phyloP scores from a whole-genome alignment of 2,113 vertebrate species.

The Pongo pygmaeus region DNA sequence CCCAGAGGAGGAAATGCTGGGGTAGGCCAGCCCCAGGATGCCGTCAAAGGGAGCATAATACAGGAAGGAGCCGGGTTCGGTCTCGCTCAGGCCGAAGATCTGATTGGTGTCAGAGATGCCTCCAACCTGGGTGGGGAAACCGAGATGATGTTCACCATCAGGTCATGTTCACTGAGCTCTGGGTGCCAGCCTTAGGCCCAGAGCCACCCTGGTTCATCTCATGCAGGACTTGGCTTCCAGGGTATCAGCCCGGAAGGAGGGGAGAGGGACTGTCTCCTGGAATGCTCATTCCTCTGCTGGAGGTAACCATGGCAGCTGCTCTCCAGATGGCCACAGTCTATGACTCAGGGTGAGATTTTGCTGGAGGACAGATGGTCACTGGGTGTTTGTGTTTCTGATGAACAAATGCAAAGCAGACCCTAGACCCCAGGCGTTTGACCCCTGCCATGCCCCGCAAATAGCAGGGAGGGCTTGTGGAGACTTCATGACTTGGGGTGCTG shows the following conservation, averaged over 20 bases:
- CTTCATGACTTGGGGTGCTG: neutral
- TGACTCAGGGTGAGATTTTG: neutral
- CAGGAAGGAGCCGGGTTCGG: conserved; percentile 71
- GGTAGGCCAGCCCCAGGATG: conserved; percentile 83
- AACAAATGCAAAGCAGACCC: neutral
- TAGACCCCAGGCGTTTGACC: neutral
- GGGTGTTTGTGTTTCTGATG: neutral
- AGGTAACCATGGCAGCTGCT: neutral
- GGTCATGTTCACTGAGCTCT: rapidly evolving
- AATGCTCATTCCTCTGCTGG: neutral
- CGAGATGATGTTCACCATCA: rapidly evolving
- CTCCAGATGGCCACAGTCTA: neutral
- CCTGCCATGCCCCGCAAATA: rapidly evolving
- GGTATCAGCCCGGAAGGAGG: neutral
- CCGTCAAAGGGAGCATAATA: conserved; percentile 75
- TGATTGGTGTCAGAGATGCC: conserved; percentile 75
- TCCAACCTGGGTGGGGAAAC: conserved; percentile 63
- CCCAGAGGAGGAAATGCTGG: conserved; percentile 66
- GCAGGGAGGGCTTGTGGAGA: no score
- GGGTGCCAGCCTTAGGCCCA: neutral
- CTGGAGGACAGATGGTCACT: neutral
- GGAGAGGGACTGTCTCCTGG: neutral
- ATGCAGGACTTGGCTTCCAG: rapidly evolving
- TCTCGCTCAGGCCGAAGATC: conserved; percentile 76
- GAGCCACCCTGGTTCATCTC: neutral